phyloP scores from a whole-genome alignment of 2,113 vertebrate genomes.

The Rhizomys pruinosus region DNA sequence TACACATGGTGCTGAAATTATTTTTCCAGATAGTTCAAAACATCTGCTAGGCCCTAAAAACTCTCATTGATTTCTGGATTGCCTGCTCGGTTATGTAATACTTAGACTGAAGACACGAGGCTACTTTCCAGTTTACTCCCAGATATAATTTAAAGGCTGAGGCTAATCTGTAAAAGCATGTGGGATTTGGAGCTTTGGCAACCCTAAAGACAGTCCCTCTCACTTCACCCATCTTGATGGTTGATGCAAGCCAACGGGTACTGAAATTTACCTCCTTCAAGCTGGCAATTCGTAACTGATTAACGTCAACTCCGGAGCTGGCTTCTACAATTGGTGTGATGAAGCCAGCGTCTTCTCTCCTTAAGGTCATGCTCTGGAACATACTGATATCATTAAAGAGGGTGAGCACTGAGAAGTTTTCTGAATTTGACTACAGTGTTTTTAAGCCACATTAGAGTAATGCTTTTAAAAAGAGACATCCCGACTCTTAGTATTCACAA shows the following conservation, averaged over 20 bases:
- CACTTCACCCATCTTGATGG: constrained; percentile 45
- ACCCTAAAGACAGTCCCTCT: constrained; percentile 32
- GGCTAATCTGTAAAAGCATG: constrained; percentile 71
- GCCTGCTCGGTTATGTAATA: constrained; percentile 69
- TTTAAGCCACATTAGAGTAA: background rate
- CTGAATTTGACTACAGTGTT: background rate
- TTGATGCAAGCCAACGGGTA: constrained; percentile 59
- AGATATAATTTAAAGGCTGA: constrained; percentile 71
- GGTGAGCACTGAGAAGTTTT: background rate
- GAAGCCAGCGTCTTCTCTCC: constrained; percentile 56
- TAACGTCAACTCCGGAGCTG: constrained; percentile 66
- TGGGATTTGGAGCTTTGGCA: constrained; percentile 70
- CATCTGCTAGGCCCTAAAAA: constrained; percentile 69
- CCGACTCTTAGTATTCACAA: too few relatives aligned
- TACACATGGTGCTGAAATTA: constrained; percentile 50
- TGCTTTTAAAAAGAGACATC: too few relatives aligned
- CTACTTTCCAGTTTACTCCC: constrained; percentile 68
- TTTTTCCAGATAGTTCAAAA: constrained; percentile 69
- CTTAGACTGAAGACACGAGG: constrained; percentile 53
- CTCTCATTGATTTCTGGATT: constrained; percentile 68
- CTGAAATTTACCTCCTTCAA: constrained; percentile 67
- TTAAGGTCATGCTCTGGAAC: constrained; percentile 49
- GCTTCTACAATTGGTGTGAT: constrained; percentile 49
- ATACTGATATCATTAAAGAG: constrained; percentile 59
- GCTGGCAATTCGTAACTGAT: constrained; percentile 70